Conservation (phyloP, 1,140 invertebrate genomes). For the Drosophila orena region DNA sequence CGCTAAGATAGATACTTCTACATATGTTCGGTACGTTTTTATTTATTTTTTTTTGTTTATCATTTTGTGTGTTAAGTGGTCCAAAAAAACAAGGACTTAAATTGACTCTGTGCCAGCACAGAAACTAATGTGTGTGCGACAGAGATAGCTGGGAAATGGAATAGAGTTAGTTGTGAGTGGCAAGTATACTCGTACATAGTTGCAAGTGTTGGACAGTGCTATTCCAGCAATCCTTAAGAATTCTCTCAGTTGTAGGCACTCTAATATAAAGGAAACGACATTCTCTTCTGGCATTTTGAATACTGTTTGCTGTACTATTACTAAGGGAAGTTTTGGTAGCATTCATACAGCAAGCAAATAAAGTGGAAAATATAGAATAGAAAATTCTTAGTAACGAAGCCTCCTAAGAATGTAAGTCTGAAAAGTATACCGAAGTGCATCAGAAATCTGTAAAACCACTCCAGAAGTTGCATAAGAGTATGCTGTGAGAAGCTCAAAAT, state of each 20-base stretch:
- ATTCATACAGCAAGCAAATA: too few species aligned
- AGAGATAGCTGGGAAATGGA: constrained; percentile 9
- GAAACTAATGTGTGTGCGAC: constrained; percentile 15
- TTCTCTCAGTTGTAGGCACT: constrained; percentile 2
- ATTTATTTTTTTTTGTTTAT: neutral
- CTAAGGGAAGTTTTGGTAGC: too few species aligned
- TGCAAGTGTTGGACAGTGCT: constrained; percentile 58
- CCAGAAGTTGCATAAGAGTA: too few species aligned
- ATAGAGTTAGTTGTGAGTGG: constrained; percentile 2
- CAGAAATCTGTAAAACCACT: too few species aligned
- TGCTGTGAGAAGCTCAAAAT: too few species aligned
- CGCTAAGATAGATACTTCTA: constrained; percentile 26
- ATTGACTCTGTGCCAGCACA: constrained; percentile 46
- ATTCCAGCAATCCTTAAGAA: constrained; percentile 5
- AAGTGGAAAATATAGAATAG: too few species aligned
- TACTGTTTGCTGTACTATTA: neutral
- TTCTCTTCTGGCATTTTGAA: neutral
- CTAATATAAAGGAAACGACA: neutral
- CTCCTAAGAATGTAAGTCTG: too few species aligned
- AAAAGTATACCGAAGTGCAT: too few species aligned
- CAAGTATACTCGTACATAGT: constrained; percentile 1
- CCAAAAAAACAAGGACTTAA: constrained; percentile 33
- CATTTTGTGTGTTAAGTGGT: neutral
- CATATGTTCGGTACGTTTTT: neutral
- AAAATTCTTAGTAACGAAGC: too few species aligned